Conservation (phyloP, 2,888 invertebrate genomes). For the Metallyticus violacea region DNA sequence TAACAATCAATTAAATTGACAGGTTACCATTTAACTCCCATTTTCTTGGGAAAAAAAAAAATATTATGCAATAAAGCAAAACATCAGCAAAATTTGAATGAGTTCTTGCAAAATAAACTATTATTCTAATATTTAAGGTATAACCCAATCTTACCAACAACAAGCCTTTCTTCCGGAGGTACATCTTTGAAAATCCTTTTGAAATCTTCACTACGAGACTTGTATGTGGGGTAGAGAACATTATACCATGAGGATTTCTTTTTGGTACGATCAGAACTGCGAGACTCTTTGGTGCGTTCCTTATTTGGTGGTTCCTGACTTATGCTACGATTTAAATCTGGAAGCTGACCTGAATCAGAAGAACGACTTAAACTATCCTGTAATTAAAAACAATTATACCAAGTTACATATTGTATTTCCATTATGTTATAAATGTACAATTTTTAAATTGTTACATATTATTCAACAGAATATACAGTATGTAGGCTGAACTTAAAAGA, state of each 20-base stretch:
- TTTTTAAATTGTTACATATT: background rate
- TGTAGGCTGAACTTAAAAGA: background rate
- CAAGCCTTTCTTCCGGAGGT: conserved; percentile 84
- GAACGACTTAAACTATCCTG: conserved; percentile 44
- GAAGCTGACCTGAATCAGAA: conserved; percentile 41
- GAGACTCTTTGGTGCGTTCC: conserved; percentile 43
- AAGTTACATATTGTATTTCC: background rate
- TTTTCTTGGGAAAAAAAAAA: too few relatives aligned
- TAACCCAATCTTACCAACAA: conserved; percentile 89
- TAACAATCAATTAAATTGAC: too few relatives aligned
- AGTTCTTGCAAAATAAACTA: too few relatives aligned
- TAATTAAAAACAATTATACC: background rate
- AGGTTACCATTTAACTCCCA: too few relatives aligned
- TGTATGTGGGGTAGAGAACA: conserved; percentile 86
- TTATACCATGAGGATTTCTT: conserved; percentile 82
- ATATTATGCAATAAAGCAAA: too few relatives aligned
- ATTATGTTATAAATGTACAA: background rate
- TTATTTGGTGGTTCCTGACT: conserved; percentile 26
- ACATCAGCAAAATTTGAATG: too few relatives aligned
- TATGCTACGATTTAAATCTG: conserved; percentile 22
- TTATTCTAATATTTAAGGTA: too few relatives aligned
- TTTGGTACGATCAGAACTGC: conserved; percentile 57
- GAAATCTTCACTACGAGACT: conserved; percentile 89
- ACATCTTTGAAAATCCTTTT: conserved; percentile 88
- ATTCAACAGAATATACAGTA: background rate